These are phyloP conservation scores for Metaphire vulgaris DNA, from an alignment of 1,140 invertebrate genomes.

Conservation along the genomic window DNA sequence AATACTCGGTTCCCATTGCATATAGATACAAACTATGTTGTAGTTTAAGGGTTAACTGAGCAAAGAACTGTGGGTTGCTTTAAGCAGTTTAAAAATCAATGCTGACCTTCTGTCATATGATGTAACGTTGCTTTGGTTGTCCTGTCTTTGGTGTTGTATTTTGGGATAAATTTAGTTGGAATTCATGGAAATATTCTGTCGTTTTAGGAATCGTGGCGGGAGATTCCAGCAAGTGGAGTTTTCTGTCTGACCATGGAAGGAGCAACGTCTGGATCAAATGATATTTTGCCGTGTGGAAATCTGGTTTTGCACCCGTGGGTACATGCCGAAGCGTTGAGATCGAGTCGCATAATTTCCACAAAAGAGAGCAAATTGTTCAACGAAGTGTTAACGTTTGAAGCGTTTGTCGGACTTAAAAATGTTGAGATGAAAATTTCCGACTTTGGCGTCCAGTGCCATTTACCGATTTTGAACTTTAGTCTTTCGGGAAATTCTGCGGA, in stretches of 20 bases:
- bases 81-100: too few species aligned
- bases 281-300: not conserved
- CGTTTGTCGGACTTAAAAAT: not conserved
- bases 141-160: too few species aligned
- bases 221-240: slow-evolving; percentile 69
- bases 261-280: not conserved
- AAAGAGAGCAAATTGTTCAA: not conserved
- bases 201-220: slow-evolving; percentile 51
- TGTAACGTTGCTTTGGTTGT: too few species aligned
- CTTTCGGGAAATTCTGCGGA: not conserved
- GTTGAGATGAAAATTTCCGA: not conserved
- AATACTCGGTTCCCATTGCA: too few species aligned
- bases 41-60: too few species aligned
- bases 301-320: not conserved
- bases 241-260: slow-evolving; percentile 59
- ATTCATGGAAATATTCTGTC: too few species aligned
- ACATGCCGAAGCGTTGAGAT: not conserved
- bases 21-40: too few species aligned
- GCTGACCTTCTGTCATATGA: too few species aligned
- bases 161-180: too few species aligned
- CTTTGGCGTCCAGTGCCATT: not conserved
- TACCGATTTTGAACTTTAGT: not conserved
- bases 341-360: not conserved
- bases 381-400: not conserved
- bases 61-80: too few species aligned